Evolutionary conservation across 2,888 invertebrate genomes (phyloP).

Genomic region (Bugula neritina): DNA sequence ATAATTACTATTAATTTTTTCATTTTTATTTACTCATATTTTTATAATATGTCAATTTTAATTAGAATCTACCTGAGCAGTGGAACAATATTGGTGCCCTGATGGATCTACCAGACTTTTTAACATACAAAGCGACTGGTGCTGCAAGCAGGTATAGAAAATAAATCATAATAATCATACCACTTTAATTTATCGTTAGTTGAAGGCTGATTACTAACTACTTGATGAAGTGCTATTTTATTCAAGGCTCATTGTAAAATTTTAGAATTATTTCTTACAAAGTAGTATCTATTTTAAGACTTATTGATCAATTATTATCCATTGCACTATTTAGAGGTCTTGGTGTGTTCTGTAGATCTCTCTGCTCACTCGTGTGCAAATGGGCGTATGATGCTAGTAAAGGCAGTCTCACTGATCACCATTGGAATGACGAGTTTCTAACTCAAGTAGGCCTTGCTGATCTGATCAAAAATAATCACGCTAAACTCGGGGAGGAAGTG

Average conservation of each 20-base stretch:
- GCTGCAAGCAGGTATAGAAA: constrained; percentile 60
- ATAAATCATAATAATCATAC: background rate
- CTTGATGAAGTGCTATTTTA: too few species aligned
- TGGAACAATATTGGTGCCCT: constrained; percentile 71
- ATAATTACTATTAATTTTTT: too few species aligned
- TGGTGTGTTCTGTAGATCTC: constrained; percentile 67
- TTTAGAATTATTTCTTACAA: too few species aligned
- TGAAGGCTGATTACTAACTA: too few species aligned
- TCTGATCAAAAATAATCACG: constrained; percentile 55
- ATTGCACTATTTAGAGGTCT: too few species aligned
- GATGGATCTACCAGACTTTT: constrained; percentile 86
- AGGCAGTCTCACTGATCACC: constrained; percentile 53
- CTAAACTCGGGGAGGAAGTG: constrained; percentile 57
- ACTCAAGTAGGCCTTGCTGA: constrained; percentile 69
- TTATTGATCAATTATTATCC: too few species aligned
- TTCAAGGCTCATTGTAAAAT: too few species aligned
- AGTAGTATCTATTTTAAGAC: too few species aligned
- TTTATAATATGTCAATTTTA: too few species aligned
- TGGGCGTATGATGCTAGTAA: constrained; percentile 70
- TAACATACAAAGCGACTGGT: constrained; percentile 86
- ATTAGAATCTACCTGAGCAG: constrained; percentile 51
- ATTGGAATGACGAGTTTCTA: constrained; percentile 73
- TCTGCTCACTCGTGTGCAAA: constrained; percentile 88
- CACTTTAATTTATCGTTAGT: too few species aligned
- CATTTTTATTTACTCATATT: too few species aligned